Percentiles rank a stretch among this genome's conserved stretches.
Evolutionary conservation across 2,888 invertebrate species (phyloP).

Genomic region (Drosophila stalkeri): DNA sequence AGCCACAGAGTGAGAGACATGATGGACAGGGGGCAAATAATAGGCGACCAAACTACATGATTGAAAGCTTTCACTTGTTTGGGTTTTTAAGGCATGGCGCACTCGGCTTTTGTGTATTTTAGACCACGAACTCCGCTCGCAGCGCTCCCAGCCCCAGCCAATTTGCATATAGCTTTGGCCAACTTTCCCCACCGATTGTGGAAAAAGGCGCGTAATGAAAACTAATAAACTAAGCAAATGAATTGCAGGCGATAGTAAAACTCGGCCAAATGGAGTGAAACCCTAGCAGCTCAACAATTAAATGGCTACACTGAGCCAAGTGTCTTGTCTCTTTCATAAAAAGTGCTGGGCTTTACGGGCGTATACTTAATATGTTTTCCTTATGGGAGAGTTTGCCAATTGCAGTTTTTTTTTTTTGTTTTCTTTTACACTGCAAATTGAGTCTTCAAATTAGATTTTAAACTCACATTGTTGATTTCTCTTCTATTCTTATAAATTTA

Average conservation of each 20-base stretch:
- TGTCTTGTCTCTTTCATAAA: background rate
- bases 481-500: background rate
- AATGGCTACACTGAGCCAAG: background rate
- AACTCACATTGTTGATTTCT: background rate
- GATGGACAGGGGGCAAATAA: slow-evolving; percentile 15
- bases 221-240: slow-evolving; percentile 58
- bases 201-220: slow-evolving; percentile 47
- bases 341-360: background rate
- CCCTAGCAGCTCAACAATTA: slow-evolving; percentile 10
- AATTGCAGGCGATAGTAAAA: slow-evolving; percentile 28
- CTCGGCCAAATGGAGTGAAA: slow-evolving; percentile 1
- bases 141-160: slow-evolving; percentile 1
- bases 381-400: background rate
- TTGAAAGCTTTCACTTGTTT: slow-evolving; percentile 78
- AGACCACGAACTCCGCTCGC: background rate
- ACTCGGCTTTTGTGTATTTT: slow-evolving; percentile 15
- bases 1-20: background rate
- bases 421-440: too few relatives aligned
- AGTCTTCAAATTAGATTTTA: background rate
- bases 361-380: background rate
- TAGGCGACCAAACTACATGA: slow-evolving; percentile 62
- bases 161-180: slow-evolving; percentile 45
- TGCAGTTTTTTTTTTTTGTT: too few relatives aligned
- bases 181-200: slow-evolving; percentile 5
- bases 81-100: slow-evolving; percentile 61